Evolutionary conservation across 2,797 vertebrate genomes (phyloP).

Genomic region (Masticophis lateralis): DNA sequence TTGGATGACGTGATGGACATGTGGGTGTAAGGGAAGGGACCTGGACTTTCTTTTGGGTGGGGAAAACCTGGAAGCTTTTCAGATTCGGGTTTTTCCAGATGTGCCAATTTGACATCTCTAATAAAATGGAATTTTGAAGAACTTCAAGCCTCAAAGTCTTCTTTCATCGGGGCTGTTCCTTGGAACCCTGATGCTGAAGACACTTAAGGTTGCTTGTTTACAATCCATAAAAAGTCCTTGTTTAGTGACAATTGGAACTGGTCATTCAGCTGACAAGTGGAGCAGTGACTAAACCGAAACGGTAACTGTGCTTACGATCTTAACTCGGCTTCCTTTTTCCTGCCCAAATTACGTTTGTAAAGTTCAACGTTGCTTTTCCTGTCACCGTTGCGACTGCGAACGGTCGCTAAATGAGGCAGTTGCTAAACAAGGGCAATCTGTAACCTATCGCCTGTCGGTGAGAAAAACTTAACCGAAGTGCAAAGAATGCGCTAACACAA

Average conservation of each 20-base stretch:
- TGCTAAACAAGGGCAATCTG: not conserved
- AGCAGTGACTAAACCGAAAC: not conserved
- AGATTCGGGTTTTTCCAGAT: too few relatives aligned
- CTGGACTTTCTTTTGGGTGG: too few relatives aligned
- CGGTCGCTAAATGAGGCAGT: not conserved
- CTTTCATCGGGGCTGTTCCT: too few relatives aligned
- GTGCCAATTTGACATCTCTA: too few relatives aligned
- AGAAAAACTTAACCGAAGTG: not conserved
- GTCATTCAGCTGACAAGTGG: not conserved
- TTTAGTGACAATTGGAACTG: not conserved
- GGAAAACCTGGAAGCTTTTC: too few relatives aligned
- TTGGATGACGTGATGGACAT: too few relatives aligned
- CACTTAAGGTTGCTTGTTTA: not conserved
- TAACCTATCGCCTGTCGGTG: not conserved
- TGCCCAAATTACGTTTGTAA: not conserved
- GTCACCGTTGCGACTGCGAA: not conserved
- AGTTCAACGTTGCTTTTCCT: not conserved
- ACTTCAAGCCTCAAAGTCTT: too few relatives aligned
- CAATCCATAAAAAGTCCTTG: not conserved
- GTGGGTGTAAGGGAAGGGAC: too few relatives aligned
- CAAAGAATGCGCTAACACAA: not conserved
- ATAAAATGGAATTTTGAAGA: too few relatives aligned
- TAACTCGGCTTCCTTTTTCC: not conserved
- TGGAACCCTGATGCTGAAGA: too few relatives aligned
- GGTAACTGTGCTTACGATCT: not conserved